Base-by-base conservation (phyloP, 2,797 vertebrate species). In the Urophycis tenuis region DNA sequence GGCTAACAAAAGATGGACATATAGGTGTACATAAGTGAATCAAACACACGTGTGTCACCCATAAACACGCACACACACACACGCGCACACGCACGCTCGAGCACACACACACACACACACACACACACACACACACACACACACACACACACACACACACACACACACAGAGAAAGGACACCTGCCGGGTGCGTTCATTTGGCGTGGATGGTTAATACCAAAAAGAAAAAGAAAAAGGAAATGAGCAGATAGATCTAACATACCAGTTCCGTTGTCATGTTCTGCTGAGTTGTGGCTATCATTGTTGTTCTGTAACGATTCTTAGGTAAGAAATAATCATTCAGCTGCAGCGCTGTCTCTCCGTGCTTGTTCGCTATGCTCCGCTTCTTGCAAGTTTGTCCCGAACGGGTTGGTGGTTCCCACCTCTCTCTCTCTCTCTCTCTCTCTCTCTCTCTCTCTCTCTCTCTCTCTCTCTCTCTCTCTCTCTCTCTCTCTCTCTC, bases 281-380 rank as follows among this genome's bases (percentile, higher is more conserved):
- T 95, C 81, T 94, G 94, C 84, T 95, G 94, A 89, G 94, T 94
- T 90, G 92, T 94, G 81, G 93, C 93, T 83, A 95, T 95, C 94
- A 95, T 95, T 80, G 85, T 89, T 82, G 84, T 82, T 11, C 64
- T 69, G 64, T 25, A 69, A 69, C 64, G 45, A 19, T 19, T 53
- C 45, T 53, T 15, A 1, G 45, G 45, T 53, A 3, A 5, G 19
- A 7, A 79, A 73, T 81, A 74, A 39, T 72, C 79, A 74, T 74
- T 79, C 81, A 87, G 82, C 81, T 71, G 81, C 88, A 80, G 85
- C 88, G 82, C 85, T 73, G 81, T 85, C 78, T 86, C 79, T 83
- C 84, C 85, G 17, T 53, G 45, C 85, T 73, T 81, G 85, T 79
- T 83, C 85, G 88, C 86, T 85, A 85, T 81, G 80, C 85, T 82